These are phyloP conservation scores for Timema podura DNA, from an alignment of 2,888 invertebrate species.

Conservation along the genomic window DNA sequence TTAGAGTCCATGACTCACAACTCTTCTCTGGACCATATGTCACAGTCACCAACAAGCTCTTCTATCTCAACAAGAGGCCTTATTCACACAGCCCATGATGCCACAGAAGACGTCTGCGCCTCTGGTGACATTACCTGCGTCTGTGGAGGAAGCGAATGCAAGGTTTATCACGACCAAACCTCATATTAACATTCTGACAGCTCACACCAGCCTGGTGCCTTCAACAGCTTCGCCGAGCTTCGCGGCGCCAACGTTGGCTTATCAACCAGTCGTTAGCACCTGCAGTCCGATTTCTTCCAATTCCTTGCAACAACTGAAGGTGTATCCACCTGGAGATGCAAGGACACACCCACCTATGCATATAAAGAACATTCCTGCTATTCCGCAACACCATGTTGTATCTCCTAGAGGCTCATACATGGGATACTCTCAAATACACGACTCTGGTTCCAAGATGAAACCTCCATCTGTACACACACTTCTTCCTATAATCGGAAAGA, in stretches of 20 bases:
- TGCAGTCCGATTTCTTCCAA: conserved; percentile 8
- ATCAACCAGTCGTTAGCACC: conserved; percentile 15
- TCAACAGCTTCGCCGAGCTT: conserved; percentile 58
- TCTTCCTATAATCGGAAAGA: conserved; percentile 54
- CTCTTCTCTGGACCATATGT: neutral
- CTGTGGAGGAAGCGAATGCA: conserved; percentile 65
- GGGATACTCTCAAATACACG: conserved; percentile 22
- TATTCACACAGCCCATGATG: conserved; percentile 56
- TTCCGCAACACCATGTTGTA: neutral
- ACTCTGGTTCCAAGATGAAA: conserved; percentile 48
- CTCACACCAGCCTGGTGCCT: conserved; percentile 67
- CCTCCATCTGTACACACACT: conserved; percentile 50
- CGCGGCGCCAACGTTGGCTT: conserved; percentile 46
- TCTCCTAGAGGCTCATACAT: conserved; percentile 14
- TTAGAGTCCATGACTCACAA: neutral
- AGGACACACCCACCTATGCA: conserved; percentile 27
- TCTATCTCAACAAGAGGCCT: conserved; percentile 50
- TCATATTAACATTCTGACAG: conserved; percentile 70
- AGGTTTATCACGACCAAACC: conserved; percentile 73
- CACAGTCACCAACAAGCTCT: neutral
- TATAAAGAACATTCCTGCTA: conserved; percentile 20
- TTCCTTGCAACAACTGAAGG: conserved; percentile 19
- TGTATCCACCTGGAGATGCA: conserved; percentile 29
- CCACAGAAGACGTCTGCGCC: conserved; percentile 46
- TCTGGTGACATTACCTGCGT: conserved; percentile 14